These are phyloP conservation scores for Tipula confusa DNA, from an alignment of 2,888 invertebrate genomes.

Conservation along the genomic window DNA sequence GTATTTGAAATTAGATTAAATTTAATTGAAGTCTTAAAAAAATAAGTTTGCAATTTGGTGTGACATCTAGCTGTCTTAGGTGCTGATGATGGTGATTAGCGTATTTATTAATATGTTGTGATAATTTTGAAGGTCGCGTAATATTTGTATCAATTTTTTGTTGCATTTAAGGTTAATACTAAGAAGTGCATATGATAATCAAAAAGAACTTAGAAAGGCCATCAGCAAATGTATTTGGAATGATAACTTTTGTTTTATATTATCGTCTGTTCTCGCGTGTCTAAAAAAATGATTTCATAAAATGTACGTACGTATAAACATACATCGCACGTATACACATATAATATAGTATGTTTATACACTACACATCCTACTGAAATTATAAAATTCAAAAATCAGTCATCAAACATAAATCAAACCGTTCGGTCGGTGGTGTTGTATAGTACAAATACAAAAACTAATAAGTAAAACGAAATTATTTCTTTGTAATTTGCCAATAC, in stretches of 20 bases:
- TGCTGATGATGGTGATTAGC: background rate
- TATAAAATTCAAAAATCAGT: background rate
- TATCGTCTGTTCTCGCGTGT: background rate
- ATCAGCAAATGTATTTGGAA: no score
- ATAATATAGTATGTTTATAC: background rate
- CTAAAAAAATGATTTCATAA: background rate
- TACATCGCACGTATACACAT: background rate
- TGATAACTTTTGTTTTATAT: background rate
- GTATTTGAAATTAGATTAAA: no score
- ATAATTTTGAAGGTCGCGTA: background rate
- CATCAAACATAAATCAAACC: constrained; percentile 3
- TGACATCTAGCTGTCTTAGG: background rate
- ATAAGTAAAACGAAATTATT: background rate
- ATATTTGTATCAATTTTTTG: background rate
- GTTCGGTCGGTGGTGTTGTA: background rate
- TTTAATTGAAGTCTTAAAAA: no score
- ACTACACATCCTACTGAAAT: background rate
- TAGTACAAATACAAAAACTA: background rate
- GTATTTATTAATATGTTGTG: background rate
- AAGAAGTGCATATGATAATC: background rate
- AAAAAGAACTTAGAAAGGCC: background rate
- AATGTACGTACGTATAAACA: background rate
- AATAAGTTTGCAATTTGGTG: no score
- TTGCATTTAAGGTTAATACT: background rate
- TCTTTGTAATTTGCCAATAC: background rate